Base-by-base conservation (phyloP, 2,888 invertebrate genomes). In the Stegophylla sp. region DNA sequence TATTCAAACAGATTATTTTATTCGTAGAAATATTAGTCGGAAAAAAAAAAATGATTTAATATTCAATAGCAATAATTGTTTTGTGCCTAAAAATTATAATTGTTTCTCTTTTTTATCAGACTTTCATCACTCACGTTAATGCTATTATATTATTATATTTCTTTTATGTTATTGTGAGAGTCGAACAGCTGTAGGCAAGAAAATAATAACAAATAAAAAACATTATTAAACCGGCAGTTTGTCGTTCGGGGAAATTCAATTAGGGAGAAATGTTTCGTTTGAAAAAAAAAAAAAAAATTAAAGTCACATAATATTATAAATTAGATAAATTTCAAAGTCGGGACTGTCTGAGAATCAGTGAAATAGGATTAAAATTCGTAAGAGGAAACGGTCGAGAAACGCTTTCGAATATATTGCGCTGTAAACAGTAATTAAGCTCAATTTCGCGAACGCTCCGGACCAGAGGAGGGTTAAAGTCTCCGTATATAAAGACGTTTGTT, bases 261-360 rank as follows among this genome's bases (percentile, higher is more conserved):
- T 10, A 43, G 9, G 15, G 28, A 71, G 15, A 41, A 56, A 23
- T 13, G 41, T 56, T 72, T 56, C 20, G 9, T 56, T 43, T 10
- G n/a, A 10, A n/a, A 67, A 41, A 48, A 48, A 56, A 56, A 10
- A n/a, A 67, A 41, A 48, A 48, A 56, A 56, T 23, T 56, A 43
- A 48, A 34, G 1, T 48, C n/a, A 61, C n/a, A 28, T 28, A 20
- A 20, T 15, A 15, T 48, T 61, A 20, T 28, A 48, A 73, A 73
- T 61, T 48, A 59, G 7, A 72, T 56, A 56, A 12, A 26, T 13
- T 20, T 13, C 34, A 17, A 45, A 45, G 13, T 41, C 10, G 9
- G 23, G 0, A 72, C 43, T 72, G n/a, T 59, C n/a, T 59, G 15
- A 28, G 13, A 4, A 0, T n/a, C 13, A 45, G 26, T 9, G 4